Evolutionary conservation across 92 coral and sea anemone species (phyloP).

Genomic region (Bergia puertoricense): DNA sequence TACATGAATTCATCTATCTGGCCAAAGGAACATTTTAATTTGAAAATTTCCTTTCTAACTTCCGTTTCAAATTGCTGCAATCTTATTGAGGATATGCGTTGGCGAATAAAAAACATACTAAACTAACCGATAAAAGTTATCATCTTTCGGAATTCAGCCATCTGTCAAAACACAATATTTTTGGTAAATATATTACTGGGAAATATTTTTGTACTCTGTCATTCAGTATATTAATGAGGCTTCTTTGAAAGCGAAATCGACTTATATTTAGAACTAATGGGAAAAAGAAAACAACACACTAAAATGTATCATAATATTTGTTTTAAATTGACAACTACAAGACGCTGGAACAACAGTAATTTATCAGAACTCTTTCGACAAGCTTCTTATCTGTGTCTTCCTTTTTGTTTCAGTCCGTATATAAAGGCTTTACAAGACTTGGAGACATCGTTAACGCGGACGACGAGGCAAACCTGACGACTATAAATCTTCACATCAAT

Average conservation of each 20-base stretch:
- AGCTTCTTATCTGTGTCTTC: not conserved
- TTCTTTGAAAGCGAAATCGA: too few species aligned
- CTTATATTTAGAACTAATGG: not conserved
- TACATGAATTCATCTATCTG: too few species aligned
- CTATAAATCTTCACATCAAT: not conserved
- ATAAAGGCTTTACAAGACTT: constrained; percentile 12
- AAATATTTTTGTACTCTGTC: too few species aligned
- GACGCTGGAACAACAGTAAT: not conserved
- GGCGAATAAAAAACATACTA: constrained; percentile 12
- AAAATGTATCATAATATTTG: not conserved
- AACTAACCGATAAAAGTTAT: not conserved
- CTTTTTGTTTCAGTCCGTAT: not conserved
- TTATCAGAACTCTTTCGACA: not conserved
- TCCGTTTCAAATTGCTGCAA: not conserved
- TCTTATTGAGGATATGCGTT: not conserved
- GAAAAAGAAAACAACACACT: not conserved
- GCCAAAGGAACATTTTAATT: too few species aligned
- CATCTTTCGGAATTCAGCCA: constrained; percentile 8
- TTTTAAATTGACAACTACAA: not conserved
- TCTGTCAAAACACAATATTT: not conserved
- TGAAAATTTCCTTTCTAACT: not conserved
- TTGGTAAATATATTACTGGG: not conserved
- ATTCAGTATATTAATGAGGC: too few species aligned
- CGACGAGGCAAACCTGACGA: not conserved
- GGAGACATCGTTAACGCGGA: not conserved